Evolutionary conservation across 2,888 invertebrate genomes (phyloP).

Genomic region (Drosophila mimetica): DNA sequence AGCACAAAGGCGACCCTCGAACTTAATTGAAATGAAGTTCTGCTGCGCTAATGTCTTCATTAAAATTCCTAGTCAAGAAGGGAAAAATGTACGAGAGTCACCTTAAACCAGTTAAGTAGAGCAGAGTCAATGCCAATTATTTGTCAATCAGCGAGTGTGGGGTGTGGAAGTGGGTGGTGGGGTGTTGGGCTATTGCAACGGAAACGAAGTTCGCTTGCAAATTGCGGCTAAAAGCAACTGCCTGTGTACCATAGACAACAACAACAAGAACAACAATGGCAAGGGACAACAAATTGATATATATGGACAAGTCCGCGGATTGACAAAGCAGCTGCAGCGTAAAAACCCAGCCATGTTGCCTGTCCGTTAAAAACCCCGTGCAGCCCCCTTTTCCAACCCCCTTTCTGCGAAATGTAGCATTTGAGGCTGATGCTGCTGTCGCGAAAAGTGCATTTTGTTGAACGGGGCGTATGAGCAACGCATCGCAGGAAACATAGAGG

Average conservation of each 20-base stretch:
- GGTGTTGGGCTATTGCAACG: conserved; percentile 6
- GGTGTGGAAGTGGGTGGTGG: not conserved
- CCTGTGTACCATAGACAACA: conserved; percentile 35
- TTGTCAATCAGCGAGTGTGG: conserved; percentile 36
- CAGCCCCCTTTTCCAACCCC: conserved; percentile 6
- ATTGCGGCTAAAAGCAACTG: conserved; percentile 59
- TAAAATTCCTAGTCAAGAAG: conserved; percentile 1
- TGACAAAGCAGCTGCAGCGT: conserved; percentile 76
- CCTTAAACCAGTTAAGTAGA: conserved; percentile 18
- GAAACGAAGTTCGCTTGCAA: conserved; percentile 52
- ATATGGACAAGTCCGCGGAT: conserved; percentile 68
- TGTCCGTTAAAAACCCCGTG: conserved; percentile 43
- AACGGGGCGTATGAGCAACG: conserved; percentile 71
- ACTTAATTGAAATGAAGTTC: conserved; percentile 60
- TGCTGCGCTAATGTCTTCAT: conserved; percentile 53
- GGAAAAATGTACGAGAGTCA: not conserved
- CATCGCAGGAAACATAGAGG: conserved; percentile 36
- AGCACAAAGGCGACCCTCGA: conserved; percentile 40
- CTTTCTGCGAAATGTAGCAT: conserved; percentile 64
- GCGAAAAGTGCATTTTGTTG: conserved; percentile 70
- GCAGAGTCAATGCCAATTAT: conserved; percentile 40
- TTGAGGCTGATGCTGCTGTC: conserved; percentile 52
- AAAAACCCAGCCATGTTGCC: conserved; percentile 71
- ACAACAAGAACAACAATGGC: conserved; percentile 51
- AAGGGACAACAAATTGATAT: conserved; percentile 76